Conservation (phyloP, 2,113 vertebrate genomes). For the Catharus bicknelli region DNA sequence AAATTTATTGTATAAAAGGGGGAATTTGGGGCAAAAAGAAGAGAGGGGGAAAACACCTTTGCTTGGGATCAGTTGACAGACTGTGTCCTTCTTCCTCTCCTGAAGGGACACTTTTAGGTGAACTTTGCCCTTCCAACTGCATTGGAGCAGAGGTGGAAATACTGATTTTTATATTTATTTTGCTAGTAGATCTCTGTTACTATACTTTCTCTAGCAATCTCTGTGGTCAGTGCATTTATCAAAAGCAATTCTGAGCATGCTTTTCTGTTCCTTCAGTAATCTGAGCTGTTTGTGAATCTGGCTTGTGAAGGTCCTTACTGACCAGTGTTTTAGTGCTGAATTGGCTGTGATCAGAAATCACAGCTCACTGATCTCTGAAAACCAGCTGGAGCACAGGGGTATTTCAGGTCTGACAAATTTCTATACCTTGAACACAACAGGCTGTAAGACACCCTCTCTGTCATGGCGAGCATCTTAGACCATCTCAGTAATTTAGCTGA, state of each 20-base stretch:
- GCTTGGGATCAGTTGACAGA: rapidly evolving
- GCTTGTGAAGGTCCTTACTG: background rate
- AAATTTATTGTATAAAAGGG: background rate
- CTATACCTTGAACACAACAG: background rate
- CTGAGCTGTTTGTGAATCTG: background rate
- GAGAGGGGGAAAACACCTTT: rapidly evolving
- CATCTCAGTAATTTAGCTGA: background rate
- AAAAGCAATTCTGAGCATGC: background rate
- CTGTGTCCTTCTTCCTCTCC: background rate
- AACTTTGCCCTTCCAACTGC: background rate
- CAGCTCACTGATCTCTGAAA: background rate
- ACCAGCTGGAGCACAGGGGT: background rate
- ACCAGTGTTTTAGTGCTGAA: background rate
- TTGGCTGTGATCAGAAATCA: background rate
- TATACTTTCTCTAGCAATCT: background rate
- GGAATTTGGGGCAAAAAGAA: background rate
- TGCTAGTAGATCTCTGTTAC: background rate
- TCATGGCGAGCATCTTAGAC: background rate
- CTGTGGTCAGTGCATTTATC: background rate
- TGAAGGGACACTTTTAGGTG: background rate
- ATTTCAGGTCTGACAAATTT: background rate
- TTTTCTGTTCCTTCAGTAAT: background rate
- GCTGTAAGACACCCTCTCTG: background rate
- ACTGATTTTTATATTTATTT: background rate
- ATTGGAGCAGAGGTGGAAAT: background rate